Base-by-base conservation (phyloP, 1,140 invertebrate species). In the Nixonia krombeini region DNA sequence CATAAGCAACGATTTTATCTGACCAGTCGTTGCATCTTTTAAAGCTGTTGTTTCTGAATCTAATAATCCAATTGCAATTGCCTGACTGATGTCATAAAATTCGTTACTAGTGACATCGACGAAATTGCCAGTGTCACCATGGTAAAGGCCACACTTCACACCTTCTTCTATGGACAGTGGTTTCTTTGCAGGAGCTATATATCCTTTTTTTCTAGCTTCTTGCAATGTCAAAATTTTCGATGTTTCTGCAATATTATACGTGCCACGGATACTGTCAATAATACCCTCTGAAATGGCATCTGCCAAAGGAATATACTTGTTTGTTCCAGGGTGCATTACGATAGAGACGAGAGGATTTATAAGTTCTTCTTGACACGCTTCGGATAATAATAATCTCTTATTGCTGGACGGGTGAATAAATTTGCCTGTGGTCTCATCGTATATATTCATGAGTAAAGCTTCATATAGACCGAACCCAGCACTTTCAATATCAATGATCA, bases 401-500 rank as follows among this genome's bases (percentile, higher is more conserved):
- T 93, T 92, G 10, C 89, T 93, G 0, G 90, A 88, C 1, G 96
- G 96, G 81, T 97, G 93, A 6, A 93, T 85, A 74, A 98, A 93
- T 61, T 89, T 87, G 9, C 91, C 88, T 37, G 90, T 90, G 16
- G 88, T 82, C 1, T 87, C 77, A 66, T 95, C 89, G 76, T 94
- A 96, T 64, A 96, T 88, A 53, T 93, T 92, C 89, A 95, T 93
- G 35, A 90, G 85, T 25, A 98, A 80, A 7, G 92, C 89, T 77
- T 97, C 94, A 67, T 96, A 92, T 1, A 98, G 80, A 25, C 90
- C 90, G 74, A 94, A 94, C 42, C 90, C 90, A 15, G 91, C 89
- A 47, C 89, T 91, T 85, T 96, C 94, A 62, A 95, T 94, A 75
- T 96, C 94, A 9, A 95, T 87, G 67, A 96, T 93, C 21, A 93